Base-by-base conservation (phyloP, 2,888 invertebrate genomes). In the Argynnis bischoffii region DNA sequence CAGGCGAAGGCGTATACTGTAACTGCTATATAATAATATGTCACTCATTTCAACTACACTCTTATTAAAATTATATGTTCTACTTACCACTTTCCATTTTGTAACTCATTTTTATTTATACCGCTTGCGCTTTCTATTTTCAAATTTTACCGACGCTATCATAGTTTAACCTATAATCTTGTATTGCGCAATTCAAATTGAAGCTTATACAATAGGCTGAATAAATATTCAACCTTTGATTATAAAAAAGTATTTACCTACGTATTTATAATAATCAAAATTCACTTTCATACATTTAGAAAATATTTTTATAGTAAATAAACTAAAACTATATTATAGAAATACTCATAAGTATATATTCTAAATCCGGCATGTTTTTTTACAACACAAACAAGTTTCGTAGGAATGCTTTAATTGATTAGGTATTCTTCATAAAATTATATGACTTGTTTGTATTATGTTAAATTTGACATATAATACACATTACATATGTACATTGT, bases 121-220 rank as follows among this genome's bases (percentile, higher is more conserved):
- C 77, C 75, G 80, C 76, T 54, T 61, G 75, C 77, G 83, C 88
- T 89, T 89, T 89, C 89, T 81, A 85, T 84, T 82, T 80, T 82
- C 73, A 71, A 78, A 74, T 84, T 83, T 82, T 77, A 75, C 75
- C 76, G 77, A 75, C 78, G 76, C 72, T 67, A 48, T 48, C 71
- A 64, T 57, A 69, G 69, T 64, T 63, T 64, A 31, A 50, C 31
- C 16, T 51, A 4, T 50, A 50, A 51, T 60, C 35, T 35, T n/a
- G 3, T 60, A 14, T 60, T 51, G 14, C n/a, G 46, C n/a, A 57
- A 26, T 11, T 47, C 4, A 3, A n/a, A 46, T 21, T 21, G 15
- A 6, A 21, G 4, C 11, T 56, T 18, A 15, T 57, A 47, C 21
- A 46, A 6, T 18, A 41, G 41, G 15, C 15, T 18, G 3, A 14